Percentiles rank a stretch among this genome's conserved stretches.
Evolutionary conservation across 2,888 invertebrate species (phyloP).

Genomic region (Epistrophe grossulariae): DNA sequence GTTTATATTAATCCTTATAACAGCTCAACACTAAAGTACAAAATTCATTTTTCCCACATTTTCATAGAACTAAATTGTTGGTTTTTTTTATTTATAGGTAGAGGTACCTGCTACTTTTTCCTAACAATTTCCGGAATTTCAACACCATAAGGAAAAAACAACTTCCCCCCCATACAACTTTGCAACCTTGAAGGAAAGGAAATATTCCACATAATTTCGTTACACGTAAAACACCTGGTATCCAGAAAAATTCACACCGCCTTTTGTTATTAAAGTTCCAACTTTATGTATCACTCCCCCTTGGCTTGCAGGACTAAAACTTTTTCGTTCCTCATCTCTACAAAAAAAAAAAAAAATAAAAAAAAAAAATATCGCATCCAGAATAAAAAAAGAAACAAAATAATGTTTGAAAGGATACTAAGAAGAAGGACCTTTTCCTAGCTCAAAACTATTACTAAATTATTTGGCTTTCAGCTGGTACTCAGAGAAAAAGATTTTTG

Average conservation of each 20-base stretch:
- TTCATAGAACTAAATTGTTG: background rate
- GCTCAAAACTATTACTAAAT: constrained; percentile 60
- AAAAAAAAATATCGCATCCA: constrained; percentile 15
- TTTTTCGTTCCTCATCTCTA: constrained; percentile 19
- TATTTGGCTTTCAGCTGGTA: constrained; percentile 70
- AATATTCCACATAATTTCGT: constrained; percentile 55
- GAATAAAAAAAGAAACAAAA: constrained; percentile 21
- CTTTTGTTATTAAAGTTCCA: constrained; percentile 65
- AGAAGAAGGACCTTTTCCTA: constrained; percentile 9
- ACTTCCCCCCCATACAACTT: background rate
- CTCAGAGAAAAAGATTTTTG: constrained; percentile 27
- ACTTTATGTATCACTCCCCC: constrained; percentile 39
- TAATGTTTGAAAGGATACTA: constrained; percentile 17
- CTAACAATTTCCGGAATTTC: constrained; percentile 38
- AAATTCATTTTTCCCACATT: constrained; percentile 5
- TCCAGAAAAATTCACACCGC: constrained; percentile 56
- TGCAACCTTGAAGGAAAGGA: background rate
- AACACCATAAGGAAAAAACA: constrained; percentile 35
- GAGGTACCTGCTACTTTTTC: background rate
- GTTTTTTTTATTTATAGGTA: constrained; percentile 23
- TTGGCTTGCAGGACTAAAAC: constrained; percentile 20
- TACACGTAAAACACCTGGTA: constrained; percentile 69
- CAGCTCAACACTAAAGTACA: background rate
- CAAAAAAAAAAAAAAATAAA: constrained; percentile 4
- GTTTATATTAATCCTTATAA: background rate